Evolutionary conservation across 2,888 invertebrate genomes (phyloP), one percentile per base, ranked within the genome.

Genomic region (Hylaea fasciaria): DNA sequence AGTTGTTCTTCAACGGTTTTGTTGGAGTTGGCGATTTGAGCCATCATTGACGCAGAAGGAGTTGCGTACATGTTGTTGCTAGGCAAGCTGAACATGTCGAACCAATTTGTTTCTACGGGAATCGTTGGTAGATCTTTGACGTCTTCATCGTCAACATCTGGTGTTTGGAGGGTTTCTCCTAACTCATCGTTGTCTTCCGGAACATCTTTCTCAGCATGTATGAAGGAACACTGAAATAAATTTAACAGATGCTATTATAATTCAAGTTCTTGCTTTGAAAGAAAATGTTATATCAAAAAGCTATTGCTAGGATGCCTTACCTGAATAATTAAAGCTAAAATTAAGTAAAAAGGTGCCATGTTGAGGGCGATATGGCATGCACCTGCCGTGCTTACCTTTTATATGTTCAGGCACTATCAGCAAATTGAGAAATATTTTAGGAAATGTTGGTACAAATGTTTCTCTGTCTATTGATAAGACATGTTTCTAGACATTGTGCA

Each of bases 1-100:
- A 91, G 60, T 65, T 91, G 89, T 70, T 90, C 89, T 73, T 91
- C 91, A 0, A 80, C 68, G 0, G 85, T 72, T 73, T 87, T 87
- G 12, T 88, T 81, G 1, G 83, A 74, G 50, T 75, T 77, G 0
- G 81, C 79, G 0, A 80, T 84, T 64, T 87, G 81, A 14, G 82
- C 70, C 89, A 92, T 91, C 70, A 86, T 72, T 2, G 84, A 69
- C 0, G 82, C 78, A 5, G 91, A 83, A 0, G 87, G 80, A 0
- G 82, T 72, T 0, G 86, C 82, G 52, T 77, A 80, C 11, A 47
- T 50, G n/a, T 84, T 60, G 3, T 72, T 69, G 32, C 73, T 74
- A 0, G 83, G 73, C 5, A 78, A 65, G 0, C 80, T 50, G 11
- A 89, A 82, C 55, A 83, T 65, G 37, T 88, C 86, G 14, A 84